These are phyloP conservation scores for Notamacropus eugenii DNA, from an alignment of 2,797 vertebrate genomes.

Conservation along the genomic window DNA sequence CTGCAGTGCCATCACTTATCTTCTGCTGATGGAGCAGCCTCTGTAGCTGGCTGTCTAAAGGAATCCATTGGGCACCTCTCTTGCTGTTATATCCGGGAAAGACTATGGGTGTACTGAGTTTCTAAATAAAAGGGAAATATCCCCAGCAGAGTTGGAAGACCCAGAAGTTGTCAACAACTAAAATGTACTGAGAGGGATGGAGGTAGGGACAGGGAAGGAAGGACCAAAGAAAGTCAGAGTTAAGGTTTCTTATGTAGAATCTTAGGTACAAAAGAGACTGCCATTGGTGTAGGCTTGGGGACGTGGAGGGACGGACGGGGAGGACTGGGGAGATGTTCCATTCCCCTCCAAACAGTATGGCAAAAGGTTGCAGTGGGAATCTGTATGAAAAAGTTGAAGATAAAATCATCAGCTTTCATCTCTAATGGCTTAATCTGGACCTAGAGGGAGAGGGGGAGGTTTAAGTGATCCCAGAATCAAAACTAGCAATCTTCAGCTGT, in stretches of 20 bases:
- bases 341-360: background rate
- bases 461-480: background rate
- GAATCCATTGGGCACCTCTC: constrained; percentile 6
- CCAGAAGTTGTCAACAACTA: background rate
- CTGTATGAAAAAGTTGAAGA: background rate
- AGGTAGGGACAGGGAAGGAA: background rate
- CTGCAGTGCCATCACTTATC: constrained; percentile 55
- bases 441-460: background rate
- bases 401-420: background rate
- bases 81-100: background rate
- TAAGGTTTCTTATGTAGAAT: background rate
- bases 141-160: background rate
- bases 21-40: constrained; percentile 53
- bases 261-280: background rate
- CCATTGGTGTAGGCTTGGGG: background rate
- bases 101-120: too few relatives aligned
- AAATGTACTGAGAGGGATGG: background rate
- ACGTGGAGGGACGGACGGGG: accelerated
- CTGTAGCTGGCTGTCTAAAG: constrained; percentile 31
- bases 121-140: background rate
- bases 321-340: background rate
- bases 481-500: background rate
- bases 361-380: background rate
- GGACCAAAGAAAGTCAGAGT: background rate
- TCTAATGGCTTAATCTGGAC: background rate